Conservation (phyloP, 2,113 vertebrate species). For the mouse (Mus musculus) region DNA sequence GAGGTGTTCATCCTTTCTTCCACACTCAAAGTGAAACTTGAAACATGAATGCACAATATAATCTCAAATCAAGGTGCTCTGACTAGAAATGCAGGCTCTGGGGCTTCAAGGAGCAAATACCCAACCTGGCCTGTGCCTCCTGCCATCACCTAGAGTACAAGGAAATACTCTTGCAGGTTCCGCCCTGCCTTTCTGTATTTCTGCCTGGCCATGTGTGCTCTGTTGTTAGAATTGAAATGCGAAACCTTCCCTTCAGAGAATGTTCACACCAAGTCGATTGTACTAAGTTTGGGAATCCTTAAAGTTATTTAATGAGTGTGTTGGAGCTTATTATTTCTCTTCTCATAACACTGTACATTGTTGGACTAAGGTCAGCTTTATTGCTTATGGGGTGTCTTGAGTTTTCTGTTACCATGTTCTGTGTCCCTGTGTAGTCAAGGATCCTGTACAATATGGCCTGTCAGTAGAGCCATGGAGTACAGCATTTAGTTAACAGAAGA, state of each 20-base stretch:
- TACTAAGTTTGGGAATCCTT: conserved; percentile 64
- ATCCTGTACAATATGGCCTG: neutral
- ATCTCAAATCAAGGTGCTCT: conserved; percentile 50
- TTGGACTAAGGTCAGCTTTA: conserved; percentile 57
- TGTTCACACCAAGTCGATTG: conserved; percentile 55
- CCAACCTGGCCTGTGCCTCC: conserved; percentile 27
- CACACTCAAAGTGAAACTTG: conserved; percentile 71
- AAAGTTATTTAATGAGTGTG: conserved; percentile 50
- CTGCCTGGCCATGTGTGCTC: conserved; percentile 43
- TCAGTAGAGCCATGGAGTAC: conserved; percentile 50
- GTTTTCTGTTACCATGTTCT: conserved; percentile 40
- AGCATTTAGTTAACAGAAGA: conserved; percentile 41
- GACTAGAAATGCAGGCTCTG: conserved; percentile 27
- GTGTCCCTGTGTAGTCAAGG: conserved; percentile 53
- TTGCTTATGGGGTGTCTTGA: conserved; percentile 8
- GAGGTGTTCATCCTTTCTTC: conserved; percentile 72
- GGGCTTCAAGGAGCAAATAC: conserved; percentile 25
- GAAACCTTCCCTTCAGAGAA: conserved; percentile 57
- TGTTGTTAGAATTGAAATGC: conserved; percentile 23
- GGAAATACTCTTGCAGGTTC: conserved; percentile 46
- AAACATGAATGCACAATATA: conserved; percentile 65
- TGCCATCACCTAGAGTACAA: neutral
- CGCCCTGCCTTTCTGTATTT: conserved; percentile 35
- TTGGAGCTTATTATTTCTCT: conserved; percentile 40
- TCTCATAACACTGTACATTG: conserved; percentile 25